A percentile compares a stretch with the other conserved stretches of the same genome.
These are phyloP conservation scores for Eonycteris spelaea DNA, from an alignment of 2,113 vertebrate species.

Conservation along the genomic window DNA sequence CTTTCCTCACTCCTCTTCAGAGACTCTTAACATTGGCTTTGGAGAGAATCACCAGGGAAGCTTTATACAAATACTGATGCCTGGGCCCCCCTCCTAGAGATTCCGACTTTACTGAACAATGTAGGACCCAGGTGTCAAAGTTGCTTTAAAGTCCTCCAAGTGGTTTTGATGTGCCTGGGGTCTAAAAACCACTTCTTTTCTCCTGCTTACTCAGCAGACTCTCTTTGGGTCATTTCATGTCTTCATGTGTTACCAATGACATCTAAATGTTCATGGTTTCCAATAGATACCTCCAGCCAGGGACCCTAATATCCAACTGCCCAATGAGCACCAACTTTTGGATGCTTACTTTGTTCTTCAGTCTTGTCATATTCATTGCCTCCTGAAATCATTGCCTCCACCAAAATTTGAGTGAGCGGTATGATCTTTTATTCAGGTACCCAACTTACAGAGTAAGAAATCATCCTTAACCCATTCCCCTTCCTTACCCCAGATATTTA, in stretches of 20 bases:
- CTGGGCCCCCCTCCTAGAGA: neutral
- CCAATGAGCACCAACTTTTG: neutral
- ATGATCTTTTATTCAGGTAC: neutral
- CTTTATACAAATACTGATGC: neutral
- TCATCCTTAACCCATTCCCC: neutral
- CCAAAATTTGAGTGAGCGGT: neutral
- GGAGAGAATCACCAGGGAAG: too few relatives aligned
- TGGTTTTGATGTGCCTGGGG: neutral
- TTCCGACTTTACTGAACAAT: neutral
- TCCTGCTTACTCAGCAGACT: neutral
- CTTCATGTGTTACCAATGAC: neutral
- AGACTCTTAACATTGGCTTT: neutral
- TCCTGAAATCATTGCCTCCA: neutral
- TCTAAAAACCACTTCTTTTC: neutral
- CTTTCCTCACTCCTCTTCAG: neutral
- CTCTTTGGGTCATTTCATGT: neutral
- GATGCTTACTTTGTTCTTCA: neutral
- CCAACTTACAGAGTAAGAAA: neutral
- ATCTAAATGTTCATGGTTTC: neutral
- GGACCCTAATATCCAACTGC: neutral
- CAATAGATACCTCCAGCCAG: neutral
- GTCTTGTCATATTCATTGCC: neutral
- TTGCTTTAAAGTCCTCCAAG: neutral
- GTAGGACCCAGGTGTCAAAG: neutral
- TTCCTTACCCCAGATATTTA: neutral